These are phyloP conservation scores for Dimorphilus gyrociliatus DNA, from an alignment of 2,888 invertebrate genomes.

Conservation along the genomic window DNA sequence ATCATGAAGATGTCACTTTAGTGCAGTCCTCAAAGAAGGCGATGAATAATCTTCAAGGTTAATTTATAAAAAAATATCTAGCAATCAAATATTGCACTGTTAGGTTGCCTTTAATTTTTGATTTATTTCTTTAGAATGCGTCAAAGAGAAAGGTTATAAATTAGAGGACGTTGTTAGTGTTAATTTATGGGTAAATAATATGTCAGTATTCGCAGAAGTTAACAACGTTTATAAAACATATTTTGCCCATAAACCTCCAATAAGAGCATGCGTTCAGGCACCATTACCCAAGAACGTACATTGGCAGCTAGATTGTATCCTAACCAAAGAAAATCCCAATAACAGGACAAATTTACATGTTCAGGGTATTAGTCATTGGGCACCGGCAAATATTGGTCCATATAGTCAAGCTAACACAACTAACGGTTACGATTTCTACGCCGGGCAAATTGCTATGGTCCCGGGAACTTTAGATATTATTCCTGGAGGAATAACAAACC, in stretches of 20 bases:
- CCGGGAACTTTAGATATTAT: slow-evolving; percentile 61
- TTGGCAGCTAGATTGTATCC: slow-evolving; percentile 20
- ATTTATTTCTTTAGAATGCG: too few relatives aligned
- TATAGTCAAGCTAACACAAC: slow-evolving; percentile 89
- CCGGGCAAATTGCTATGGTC: slow-evolving; percentile 78
- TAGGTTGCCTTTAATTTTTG: too few relatives aligned
- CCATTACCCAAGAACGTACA: slow-evolving; percentile 18
- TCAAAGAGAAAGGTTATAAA: slow-evolving; percentile 34
- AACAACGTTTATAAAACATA: slow-evolving; percentile 60
- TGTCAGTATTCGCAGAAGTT: slow-evolving; percentile 57
- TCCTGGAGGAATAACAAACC: slow-evolving; percentile 53
- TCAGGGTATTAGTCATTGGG: slow-evolving; percentile 89
- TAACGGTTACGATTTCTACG: too few relatives aligned
- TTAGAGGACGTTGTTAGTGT: slow-evolving; percentile 59
- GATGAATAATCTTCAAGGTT: too few relatives aligned
- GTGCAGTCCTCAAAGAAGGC: too few relatives aligned
- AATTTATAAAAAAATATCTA: too few relatives aligned
- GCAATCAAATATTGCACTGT: too few relatives aligned
- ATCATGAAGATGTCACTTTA: too few relatives aligned
- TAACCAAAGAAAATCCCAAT: not conserved
- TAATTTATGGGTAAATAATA: slow-evolving; percentile 64
- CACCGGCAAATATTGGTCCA: slow-evolving; percentile 90
- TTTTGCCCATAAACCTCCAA: slow-evolving; percentile 58
- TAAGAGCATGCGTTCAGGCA: slow-evolving; percentile 26
- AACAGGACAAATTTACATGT: slow-evolving; percentile 52